A percentile compares a stretch with the other conserved stretches of the same genome.
These are phyloP conservation scores for Uropsilus gracilis DNA, from an alignment of 2,113 vertebrate genomes.

Conservation along the genomic window DNA sequence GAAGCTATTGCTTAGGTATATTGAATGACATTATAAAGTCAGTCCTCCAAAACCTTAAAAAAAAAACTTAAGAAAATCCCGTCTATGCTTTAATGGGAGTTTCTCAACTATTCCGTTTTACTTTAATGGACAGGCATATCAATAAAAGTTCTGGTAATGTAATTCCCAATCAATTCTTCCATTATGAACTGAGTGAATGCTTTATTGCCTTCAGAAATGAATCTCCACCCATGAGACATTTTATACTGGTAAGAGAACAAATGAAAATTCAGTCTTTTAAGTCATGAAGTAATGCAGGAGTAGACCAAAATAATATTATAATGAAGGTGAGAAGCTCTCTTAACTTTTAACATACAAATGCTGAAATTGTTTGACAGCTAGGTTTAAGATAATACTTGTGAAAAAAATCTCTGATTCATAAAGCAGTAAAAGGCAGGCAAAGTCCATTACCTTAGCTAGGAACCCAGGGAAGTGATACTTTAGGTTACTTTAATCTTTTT, in stretches of 20 bases:
- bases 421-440: not conserved
- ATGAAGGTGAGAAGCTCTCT: not conserved
- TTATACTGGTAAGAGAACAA: slow-evolving; percentile 15
- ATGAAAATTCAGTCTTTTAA: slow-evolving; percentile 25
- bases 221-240: slow-evolving; percentile 29
- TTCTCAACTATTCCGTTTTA: slow-evolving; percentile 37
- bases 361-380: not conserved
- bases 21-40: slow-evolving; percentile 29
- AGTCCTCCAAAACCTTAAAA: not conserved
- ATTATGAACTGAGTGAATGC: slow-evolving; percentile 14
- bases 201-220: slow-evolving; percentile 62
- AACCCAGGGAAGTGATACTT: not conserved
- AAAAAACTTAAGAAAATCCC: slow-evolving; percentile 6
- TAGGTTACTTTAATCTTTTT: not conserved
- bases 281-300: not conserved
- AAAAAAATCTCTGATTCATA: not conserved
- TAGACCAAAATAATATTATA: not conserved
- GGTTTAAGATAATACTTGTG: not conserved
- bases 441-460: not conserved
- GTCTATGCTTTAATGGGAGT: slow-evolving; percentile 47
- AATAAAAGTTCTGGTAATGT: slow-evolving; percentile 38
- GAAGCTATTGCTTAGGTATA: slow-evolving; percentile 4
- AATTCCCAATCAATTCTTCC: slow-evolving; percentile 48
- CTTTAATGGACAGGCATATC: slow-evolving; percentile 41
- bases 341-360: not conserved